phyloP scores from a whole-genome alignment of 2,113 vertebrate species.

The Tyrannus savana region DNA sequence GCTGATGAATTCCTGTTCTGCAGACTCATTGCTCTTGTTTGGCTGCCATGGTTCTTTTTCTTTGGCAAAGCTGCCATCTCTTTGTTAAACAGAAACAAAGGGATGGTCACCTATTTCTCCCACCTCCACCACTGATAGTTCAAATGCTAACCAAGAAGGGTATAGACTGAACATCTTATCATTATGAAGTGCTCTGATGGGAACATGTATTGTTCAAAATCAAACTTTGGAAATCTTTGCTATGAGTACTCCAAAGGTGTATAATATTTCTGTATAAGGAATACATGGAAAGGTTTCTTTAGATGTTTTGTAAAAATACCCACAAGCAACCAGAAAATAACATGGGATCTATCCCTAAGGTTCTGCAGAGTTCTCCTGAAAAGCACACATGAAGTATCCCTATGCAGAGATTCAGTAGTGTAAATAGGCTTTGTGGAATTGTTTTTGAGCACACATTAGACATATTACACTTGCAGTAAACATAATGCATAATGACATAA shows the following conservation, averaged over 20 bases:
- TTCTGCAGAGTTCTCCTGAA: neutral
- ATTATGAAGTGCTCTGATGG: neutral
- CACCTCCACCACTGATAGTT: neutral
- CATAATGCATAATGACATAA: neutral
- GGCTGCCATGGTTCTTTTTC: neutral
- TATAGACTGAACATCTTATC: neutral
- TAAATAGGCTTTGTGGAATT: neutral
- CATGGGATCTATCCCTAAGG: neutral
- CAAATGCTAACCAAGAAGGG: neutral
- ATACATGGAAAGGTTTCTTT: neutral
- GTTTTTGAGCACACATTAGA: neutral
- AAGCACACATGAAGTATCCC: neutral
- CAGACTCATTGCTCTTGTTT: neutral
- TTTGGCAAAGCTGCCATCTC: neutral
- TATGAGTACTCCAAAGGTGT: neutral
- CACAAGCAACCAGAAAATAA: neutral
- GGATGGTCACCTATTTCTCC: neutral
- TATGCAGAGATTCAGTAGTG: neutral
- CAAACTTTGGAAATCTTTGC: neutral
- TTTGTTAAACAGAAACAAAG: neutral
- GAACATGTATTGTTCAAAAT: neutral
- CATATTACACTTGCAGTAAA: neutral
- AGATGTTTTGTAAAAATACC: neutral
- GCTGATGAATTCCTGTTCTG: neutral
- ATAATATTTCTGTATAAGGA: neutral